Conservation (phyloP, 2,797 vertebrate species). For the Cyprinodon diabolis region DNA sequence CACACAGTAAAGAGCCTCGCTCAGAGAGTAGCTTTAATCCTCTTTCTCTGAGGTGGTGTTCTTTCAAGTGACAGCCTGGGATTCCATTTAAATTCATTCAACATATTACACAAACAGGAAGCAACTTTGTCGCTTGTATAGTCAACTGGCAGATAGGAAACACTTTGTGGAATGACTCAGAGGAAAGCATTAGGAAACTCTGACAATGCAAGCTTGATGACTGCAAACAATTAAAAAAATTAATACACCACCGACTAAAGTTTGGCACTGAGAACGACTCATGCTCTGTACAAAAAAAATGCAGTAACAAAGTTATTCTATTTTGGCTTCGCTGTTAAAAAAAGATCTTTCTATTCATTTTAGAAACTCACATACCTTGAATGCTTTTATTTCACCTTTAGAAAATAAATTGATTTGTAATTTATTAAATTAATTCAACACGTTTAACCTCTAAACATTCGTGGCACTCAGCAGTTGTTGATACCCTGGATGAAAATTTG, state of each 20-base stretch:
- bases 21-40: conserved; percentile 40
- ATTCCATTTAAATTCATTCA: conserved; percentile 45
- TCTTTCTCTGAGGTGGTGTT: conserved; percentile 32
- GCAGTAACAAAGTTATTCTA: neutral
- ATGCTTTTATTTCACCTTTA: neutral
- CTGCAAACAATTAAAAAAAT: conserved; percentile 7
- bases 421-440: neutral
- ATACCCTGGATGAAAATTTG: neutral
- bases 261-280: neutral
- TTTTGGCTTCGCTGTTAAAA: neutral
- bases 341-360: neutral
- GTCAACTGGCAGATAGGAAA: conserved; percentile 25
- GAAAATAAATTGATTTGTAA: neutral
- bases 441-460: neutral
- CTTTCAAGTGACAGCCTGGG: conserved; percentile 38
- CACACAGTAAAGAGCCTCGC: conserved; percentile 9
- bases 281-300: neutral
- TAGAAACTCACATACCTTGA: neutral
- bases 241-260: neutral
- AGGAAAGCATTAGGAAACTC: conserved; percentile 19
- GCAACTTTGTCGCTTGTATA: neutral
- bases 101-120: conserved; percentile 30
- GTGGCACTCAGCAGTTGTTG: neutral
- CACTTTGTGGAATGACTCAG: conserved; percentile 3
- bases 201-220: conserved; percentile 24